phyloP scores from a whole-genome alignment of 2,888 invertebrate genomes.

The Phorcus lineatus region DNA sequence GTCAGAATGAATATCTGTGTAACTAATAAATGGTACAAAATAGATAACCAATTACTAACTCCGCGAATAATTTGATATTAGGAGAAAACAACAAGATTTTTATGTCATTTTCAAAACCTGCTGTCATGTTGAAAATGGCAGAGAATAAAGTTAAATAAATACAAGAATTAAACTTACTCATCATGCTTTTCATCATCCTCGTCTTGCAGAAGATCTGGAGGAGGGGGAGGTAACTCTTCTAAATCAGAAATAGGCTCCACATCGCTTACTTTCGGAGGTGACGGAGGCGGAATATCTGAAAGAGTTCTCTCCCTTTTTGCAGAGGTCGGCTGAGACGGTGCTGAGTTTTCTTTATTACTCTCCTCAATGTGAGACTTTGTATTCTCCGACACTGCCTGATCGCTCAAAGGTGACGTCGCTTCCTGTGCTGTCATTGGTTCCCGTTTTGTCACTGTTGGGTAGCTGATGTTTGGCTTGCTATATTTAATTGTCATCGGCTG shows the following conservation, averaged over 20 bases:
- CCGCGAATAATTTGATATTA: too few relatives aligned
- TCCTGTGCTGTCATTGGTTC: conserved; percentile 58
- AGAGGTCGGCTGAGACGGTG: background rate
- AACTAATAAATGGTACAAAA: too few relatives aligned
- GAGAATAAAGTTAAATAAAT: too few relatives aligned
- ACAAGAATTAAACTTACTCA: background rate
- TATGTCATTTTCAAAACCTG: too few relatives aligned
- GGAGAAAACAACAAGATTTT: too few relatives aligned
- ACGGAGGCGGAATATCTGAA: conserved; percentile 30
- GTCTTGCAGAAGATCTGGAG: conserved; percentile 38
- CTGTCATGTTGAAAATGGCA: too few relatives aligned
- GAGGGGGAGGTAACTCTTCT: conserved; percentile 46
- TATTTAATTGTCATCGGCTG: conserved; percentile 38
- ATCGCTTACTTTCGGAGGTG: conserved; percentile 27
- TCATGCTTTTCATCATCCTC: conserved; percentile 29
- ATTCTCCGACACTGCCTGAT: background rate
- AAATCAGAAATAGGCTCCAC: conserved; percentile 15
- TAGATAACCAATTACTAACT: too few relatives aligned
- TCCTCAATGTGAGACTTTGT: conserved; percentile 1
- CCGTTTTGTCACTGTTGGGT: conserved; percentile 60
- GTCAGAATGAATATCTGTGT: too few relatives aligned
- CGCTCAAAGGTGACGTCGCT: conserved; percentile 50
- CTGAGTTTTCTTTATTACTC: conserved; percentile 27
- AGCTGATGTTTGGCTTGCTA: conserved; percentile 37
- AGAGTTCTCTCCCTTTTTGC: conserved; percentile 21